Evolutionary conservation across 2,888 invertebrate species (phyloP).

Genomic region (Steinernema carpocapsae): DNA sequence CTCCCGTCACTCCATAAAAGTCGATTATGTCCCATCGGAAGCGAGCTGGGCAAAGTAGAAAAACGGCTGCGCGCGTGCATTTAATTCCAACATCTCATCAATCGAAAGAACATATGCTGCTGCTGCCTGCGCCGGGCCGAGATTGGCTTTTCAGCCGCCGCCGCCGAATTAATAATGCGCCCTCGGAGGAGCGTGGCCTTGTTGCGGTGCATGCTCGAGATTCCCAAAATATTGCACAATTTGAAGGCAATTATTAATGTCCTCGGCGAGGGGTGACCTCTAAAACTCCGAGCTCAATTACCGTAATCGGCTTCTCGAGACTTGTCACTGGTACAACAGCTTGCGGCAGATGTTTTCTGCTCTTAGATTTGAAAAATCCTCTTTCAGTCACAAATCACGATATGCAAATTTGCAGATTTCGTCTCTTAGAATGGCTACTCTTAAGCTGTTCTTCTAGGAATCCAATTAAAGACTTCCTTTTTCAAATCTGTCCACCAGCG

Average conservation of each 20-base stretch:
- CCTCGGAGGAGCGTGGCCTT: neutral
- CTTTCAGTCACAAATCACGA: too few species aligned
- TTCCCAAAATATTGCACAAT: neutral
- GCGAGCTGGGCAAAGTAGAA: slow-evolving; percentile 1
- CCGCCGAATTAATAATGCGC: slow-evolving; percentile 15
- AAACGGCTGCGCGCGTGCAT: slow-evolving; percentile 18
- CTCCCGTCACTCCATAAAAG: slow-evolving; percentile 4
- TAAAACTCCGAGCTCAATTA: neutral
- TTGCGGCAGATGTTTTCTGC: too few species aligned
- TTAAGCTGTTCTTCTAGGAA: too few species aligned
- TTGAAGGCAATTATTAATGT: neutral
- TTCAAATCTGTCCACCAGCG: too few species aligned
- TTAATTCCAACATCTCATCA: slow-evolving; percentile 31
- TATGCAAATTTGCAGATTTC: too few species aligned
- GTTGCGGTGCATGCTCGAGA: too few species aligned
- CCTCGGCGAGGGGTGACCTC: neutral
- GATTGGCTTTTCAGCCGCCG: slow-evolving; percentile 3
- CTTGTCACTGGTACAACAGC: too few species aligned
- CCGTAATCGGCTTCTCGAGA: neutral
- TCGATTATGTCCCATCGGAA: slow-evolving; percentile 23
- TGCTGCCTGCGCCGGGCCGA: slow-evolving; percentile 8
- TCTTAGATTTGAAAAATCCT: too few species aligned
- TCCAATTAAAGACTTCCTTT: too few species aligned
- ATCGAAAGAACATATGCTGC: slow-evolving; percentile 24
- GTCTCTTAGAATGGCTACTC: too few species aligned